phyloP scores from a whole-genome alignment of 1,140 invertebrate genomes.

The Papilio helenus region DNA sequence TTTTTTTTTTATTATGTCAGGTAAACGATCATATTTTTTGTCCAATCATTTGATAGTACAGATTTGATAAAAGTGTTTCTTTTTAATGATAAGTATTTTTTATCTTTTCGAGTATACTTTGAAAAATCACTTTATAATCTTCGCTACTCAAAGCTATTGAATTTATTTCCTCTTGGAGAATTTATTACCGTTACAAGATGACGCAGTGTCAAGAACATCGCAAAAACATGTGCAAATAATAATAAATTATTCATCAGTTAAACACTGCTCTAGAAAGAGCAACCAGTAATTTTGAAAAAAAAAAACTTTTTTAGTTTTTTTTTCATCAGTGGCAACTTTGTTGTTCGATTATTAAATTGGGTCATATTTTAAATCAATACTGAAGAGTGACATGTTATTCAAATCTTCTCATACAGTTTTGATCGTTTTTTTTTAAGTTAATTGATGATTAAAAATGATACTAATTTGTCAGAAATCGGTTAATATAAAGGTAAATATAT shows the following conservation, averaged over 20 bases:
- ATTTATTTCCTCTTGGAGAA: constrained; percentile 17
- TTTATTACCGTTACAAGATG: constrained; percentile 29
- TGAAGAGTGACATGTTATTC: too few relatives aligned
- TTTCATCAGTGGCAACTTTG: background rate
- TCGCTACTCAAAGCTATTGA: background rate
- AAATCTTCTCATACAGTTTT: too few relatives aligned
- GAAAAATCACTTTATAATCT: background rate
- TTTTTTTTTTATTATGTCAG: too few relatives aligned
- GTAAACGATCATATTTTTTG: too few relatives aligned
- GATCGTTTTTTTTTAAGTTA: too few relatives aligned
- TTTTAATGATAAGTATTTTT: background rate
- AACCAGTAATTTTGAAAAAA: background rate
- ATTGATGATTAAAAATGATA: too few relatives aligned
- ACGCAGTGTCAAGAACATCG: constrained; percentile 18
- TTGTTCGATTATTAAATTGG: too few relatives aligned
- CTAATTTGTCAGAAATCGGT: too few relatives aligned
- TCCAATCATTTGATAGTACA: too few relatives aligned
- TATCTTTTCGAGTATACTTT: background rate
- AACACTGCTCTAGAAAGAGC: background rate
- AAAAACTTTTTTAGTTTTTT: background rate
- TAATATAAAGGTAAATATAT: too few relatives aligned
- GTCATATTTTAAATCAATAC: too few relatives aligned
- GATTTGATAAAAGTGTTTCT: background rate
- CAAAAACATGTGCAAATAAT: constrained; percentile 29
- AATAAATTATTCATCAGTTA: constrained; percentile 5